phyloP scores from a whole-genome alignment of 2,797 vertebrate species.

The Menidia menidia region DNA sequence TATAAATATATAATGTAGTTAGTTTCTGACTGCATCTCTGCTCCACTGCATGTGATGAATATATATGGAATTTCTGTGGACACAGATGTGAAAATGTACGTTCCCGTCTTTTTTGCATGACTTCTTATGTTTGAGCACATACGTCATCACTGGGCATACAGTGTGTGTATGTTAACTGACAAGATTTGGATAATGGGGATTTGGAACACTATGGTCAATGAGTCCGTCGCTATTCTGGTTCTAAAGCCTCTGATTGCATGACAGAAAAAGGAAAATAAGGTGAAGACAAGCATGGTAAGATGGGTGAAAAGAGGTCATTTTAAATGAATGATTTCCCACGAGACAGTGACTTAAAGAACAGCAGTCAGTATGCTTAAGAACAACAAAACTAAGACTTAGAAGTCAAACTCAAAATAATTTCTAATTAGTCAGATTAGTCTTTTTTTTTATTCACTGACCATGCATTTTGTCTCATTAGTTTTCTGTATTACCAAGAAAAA shows the following conservation, averaged over 20 bases:
- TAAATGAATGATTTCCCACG: too few relatives aligned
- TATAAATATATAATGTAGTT: neutral
- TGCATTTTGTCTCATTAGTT: too few relatives aligned
- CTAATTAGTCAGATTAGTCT: too few relatives aligned
- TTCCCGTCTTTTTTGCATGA: constrained; percentile 8
- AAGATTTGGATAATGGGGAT: constrained; percentile 41
- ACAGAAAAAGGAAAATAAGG: constrained; percentile 15
- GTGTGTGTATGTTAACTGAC: constrained; percentile 1
- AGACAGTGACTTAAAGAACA: too few relatives aligned
- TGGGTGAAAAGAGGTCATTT: too few relatives aligned
- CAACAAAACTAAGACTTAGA: too few relatives aligned
- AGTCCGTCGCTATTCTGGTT: constrained; percentile 54
- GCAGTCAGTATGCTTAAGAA: too few relatives aligned
- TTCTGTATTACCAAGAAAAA: too few relatives aligned
- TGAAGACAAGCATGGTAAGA: neutral
- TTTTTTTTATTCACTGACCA: too few relatives aligned
- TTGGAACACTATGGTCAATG: constrained; percentile 33
- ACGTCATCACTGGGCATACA: neutral
- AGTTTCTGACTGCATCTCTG: neutral
- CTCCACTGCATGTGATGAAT: neutral
- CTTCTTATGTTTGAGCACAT: constrained; percentile 7
- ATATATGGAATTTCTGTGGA: constrained; percentile 2
- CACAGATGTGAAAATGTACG: constrained; percentile 5
- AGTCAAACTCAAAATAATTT: too few relatives aligned
- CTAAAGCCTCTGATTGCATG: constrained; percentile 46